Evolutionary conservation across 2,113 vertebrate genomes (phyloP).

Genomic region (Ophthalmolycus amberensis): DNA sequence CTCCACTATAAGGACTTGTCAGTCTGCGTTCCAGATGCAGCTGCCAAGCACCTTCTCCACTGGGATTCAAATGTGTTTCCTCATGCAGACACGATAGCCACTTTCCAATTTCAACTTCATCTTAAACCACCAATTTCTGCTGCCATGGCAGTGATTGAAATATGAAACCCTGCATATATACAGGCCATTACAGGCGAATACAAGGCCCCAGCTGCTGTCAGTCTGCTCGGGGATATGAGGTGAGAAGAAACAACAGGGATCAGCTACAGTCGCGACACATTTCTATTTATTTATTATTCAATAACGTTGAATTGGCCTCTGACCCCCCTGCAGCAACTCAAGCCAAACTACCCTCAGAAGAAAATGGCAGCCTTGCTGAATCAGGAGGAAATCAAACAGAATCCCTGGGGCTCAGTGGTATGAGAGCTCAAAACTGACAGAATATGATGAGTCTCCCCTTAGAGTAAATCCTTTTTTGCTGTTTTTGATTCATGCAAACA

Average conservation of each 20-base stretch:
- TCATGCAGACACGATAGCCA: conserved; percentile 85
- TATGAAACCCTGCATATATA: conserved; percentile 87
- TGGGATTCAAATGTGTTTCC: conserved; percentile 83
- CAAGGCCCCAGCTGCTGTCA: conserved; percentile 72
- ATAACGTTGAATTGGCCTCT: conserved; percentile 81
- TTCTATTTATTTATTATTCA: conserved; percentile 83
- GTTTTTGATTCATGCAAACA: conserved; percentile 44
- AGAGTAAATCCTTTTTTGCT: conserved; percentile 35
- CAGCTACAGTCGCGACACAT: conserved; percentile 69
- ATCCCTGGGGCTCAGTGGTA: conserved; percentile 52
- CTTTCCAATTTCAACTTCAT: conserved; percentile 88
- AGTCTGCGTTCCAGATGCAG: conserved; percentile 56
- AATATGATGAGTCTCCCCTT: conserved; percentile 57
- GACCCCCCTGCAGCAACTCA: conserved; percentile 66
- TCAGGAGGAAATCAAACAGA: conserved; percentile 66
- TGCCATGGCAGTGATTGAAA: conserved; percentile 81
- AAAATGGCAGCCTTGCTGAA: conserved; percentile 69
- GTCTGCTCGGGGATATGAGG: conserved; percentile 53
- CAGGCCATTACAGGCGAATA: conserved; percentile 82
- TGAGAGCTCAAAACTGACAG: conserved; percentile 66
- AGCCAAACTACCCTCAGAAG: conserved; percentile 53
- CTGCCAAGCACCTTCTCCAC: conserved; percentile 63
- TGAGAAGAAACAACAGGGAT: conserved; percentile 74
- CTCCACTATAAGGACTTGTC: conserved; percentile 65
- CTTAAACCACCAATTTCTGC: conserved; percentile 84